Evolutionary conservation across 92 coral and sea anemone species (phyloP), one percentile per base, ranked within the genome.

Genomic region (Hydrozoanthus gracilis): DNA sequence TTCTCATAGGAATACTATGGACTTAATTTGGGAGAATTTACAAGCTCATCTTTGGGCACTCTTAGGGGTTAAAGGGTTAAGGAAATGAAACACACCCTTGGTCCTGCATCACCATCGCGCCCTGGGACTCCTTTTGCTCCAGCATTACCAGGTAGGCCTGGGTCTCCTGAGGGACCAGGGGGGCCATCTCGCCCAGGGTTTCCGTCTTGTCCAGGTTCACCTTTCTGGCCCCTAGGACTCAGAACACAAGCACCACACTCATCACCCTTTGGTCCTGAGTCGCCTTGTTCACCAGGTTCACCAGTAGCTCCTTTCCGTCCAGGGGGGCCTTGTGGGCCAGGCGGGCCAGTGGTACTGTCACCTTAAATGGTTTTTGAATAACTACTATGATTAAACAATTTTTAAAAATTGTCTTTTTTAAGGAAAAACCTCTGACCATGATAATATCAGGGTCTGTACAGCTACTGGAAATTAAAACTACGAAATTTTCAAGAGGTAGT

Each of bases 291-390:
- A 3, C 98, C 98, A 16, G 52, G 78, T 0, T 89, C 84, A 16
- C 98, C 98, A 14, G 90, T 93, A 1, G 79, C 86, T 44, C 98
- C 98, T 9, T 45, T 50, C 0, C 20, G 51, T 6, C 98, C 98
- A 48, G 69, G 51, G 6, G 64, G 51, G 12, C 98, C 98, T 12
- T 45, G 11, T 0, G 84, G 86, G 4, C 95, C 94, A 17, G 94
- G 92, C 5, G 91, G 90, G 2, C 95, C 95, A 71, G 51, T n/a
- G 4, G 70, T 66, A 73, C 83, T 93, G 65, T 85, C 72, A 74
- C 98, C 98, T 92, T 44, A 56, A 2, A 7, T 48, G 12, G 4
- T 74, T 14, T 18, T 55, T 27, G 6, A 56, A 11, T n/a, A 56
- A 5, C 7, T n/a, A 84, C 14, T 35, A 7, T 0, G 17, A 61